phyloP scores from a whole-genome alignment of 1,140 invertebrate genomes.

The Drosophila subobscura region DNA sequence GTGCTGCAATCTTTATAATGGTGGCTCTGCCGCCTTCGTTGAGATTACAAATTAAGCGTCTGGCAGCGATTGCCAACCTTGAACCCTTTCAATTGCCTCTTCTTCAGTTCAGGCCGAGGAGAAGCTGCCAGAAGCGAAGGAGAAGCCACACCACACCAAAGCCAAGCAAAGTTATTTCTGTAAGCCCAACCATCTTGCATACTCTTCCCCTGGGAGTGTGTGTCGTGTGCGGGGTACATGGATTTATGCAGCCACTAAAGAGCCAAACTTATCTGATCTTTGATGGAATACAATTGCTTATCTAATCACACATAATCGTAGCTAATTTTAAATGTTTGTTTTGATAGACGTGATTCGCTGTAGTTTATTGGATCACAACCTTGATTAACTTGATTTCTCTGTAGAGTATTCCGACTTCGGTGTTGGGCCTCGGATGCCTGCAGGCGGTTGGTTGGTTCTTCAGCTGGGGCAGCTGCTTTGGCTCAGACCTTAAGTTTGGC shows the following conservation, averaged over 20 bases:
- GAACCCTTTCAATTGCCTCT: constrained; percentile 66
- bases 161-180: constrained; percentile 71
- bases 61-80: constrained; percentile 57
- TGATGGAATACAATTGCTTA: constrained; percentile 8
- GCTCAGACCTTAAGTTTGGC: constrained; percentile 41
- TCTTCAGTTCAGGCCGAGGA: constrained; percentile 34
- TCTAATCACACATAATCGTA: constrained; percentile 14
- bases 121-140: background rate
- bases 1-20: constrained; percentile 24
- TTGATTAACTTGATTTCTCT: background rate
- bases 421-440: too few species aligned
- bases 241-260: background rate
- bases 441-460: too few species aligned
- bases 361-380: background rate
- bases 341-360: background rate
- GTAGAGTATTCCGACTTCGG: constrained; percentile 24
- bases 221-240: background rate
- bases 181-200: constrained; percentile 33
- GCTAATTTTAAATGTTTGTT: background rate
- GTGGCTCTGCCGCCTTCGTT: constrained; percentile 25
- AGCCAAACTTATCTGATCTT: background rate
- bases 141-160: constrained; percentile 5
- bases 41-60: constrained; percentile 60
- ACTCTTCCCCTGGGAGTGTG: constrained; percentile 19
- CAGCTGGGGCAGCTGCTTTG: constrained; percentile 36